Base-by-base conservation (phyloP, 2,888 invertebrate species). In the Lasioglossum villosulum region DNA sequence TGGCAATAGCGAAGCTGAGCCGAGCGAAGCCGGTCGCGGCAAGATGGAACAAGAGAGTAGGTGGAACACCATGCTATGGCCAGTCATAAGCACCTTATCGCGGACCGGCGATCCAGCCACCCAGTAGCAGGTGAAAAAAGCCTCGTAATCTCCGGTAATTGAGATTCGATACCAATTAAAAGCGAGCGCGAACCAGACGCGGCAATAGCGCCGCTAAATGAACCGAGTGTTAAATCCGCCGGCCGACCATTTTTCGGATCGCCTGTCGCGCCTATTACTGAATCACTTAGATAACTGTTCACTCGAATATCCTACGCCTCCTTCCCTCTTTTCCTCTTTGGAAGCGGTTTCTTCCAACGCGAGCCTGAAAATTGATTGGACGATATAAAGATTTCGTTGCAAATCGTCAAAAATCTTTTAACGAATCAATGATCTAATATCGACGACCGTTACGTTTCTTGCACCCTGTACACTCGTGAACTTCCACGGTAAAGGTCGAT, bases 91-190 rank as follows among this genome's bases (percentile, higher is more conserved):
- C 80, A 78, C 81, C 82, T 90, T 90, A 90, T 90, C 90, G 85
- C 90, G 84, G 73, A 5, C 34, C 30, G 70, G 34, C 75, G 52
- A 23, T 75, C 76, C 45, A 76, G 78, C 74, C 78, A 75, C 70
- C 78, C 72, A 79, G 81, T 79, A 86, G 80, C 84, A 84, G 86
- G 82, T 89, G 84, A 90, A 90, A 89, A 87, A 86, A 72, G 8
- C 48, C 83, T 78, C 84, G 89, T 92, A 91, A 93, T 93, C 92
- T 90, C 73, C 80, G 80, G 91, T 92, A 93, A 93, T 93, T 93
- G 93, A 93, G 91, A 91, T 93, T 92, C 92, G 93, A 93, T 93
- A 92, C 91, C 92, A 91, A 92, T 92, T 90, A 92, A 92, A 92
- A 86, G 87, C 86, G 82, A 86, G 84, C 90, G 89, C 89, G 89